Percentiles rank a stretch among this genome's conserved stretches.
These are phyloP conservation scores for Hofmannophila pseudospretella DNA, from an alignment of 2,888 invertebrate species.

Conservation along the genomic window DNA sequence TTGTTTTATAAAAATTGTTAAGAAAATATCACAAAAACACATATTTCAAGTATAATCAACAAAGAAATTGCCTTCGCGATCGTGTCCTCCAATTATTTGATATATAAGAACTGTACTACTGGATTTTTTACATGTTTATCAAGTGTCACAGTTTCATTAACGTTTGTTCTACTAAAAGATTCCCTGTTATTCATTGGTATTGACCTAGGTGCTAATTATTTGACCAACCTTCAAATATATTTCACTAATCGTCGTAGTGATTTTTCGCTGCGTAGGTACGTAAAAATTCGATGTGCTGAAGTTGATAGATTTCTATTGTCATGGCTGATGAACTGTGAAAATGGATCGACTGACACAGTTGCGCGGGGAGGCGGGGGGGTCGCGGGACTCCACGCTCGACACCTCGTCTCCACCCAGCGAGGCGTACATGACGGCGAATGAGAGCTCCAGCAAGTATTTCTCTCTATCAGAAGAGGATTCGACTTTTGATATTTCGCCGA, in stretches of 20 bases:
- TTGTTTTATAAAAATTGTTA: constrained; percentile 59
- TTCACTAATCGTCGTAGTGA: constrained; percentile 30
- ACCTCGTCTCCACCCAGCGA: constrained; percentile 57
- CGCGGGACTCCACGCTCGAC: constrained; percentile 59
- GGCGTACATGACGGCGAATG: constrained; percentile 63
- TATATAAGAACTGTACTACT: constrained; percentile 29
- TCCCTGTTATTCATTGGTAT: constrained; percentile 67
- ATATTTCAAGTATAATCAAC: constrained; percentile 9
- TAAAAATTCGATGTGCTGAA: constrained; percentile 1
- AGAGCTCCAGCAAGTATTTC: constrained; percentile 53
- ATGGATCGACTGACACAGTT: constrained; percentile 72
- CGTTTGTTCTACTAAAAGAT: constrained; percentile 65
- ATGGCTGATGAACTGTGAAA: constrained; percentile 67
- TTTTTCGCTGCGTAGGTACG: too few species aligned
- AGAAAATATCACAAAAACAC: constrained; percentile 33
- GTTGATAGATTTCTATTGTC: constrained; percentile 36
- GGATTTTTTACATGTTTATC: constrained; percentile 36
- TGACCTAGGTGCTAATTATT: constrained; percentile 70
- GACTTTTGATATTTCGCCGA: constrained; percentile 50
- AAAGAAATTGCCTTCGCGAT: constrained; percentile 13
- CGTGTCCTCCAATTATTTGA: constrained; percentile 26
- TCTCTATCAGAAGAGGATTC: constrained; percentile 66
- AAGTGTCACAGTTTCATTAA: constrained; percentile 71
- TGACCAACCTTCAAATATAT: constrained; percentile 58
- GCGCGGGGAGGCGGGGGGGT: constrained; percentile 55